Evolutionary conservation across 2,113 vertebrate genomes (phyloP), one percentile per base, ranked within the genome.

Genomic region (Brienomyrus brachyistius): DNA sequence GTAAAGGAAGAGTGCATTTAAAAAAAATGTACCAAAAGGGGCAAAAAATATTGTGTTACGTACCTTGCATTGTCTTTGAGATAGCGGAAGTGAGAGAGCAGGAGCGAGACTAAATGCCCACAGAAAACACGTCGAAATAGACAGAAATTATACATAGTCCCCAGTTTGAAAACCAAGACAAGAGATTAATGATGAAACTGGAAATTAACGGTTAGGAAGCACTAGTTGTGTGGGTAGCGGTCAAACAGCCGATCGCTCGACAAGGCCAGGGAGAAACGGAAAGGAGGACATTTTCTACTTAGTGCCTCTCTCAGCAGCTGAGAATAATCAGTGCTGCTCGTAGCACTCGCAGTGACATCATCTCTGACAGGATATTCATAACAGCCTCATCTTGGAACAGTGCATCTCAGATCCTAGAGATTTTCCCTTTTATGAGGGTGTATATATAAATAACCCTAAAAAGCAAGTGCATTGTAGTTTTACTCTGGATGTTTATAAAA

Each of bases 361-460:
- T 62, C 31, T 7, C 54, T 51, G 35, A 50, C 83, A 62, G 56
- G 9, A 54, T 85, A 50, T 50, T 62, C 51, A 59, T 84, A 89
- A 85, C 40, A 85, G 40, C 80, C 56, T 62, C 80, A 19, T 52
- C 43, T 21, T 11, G 11, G 35, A 21, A 51, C 47, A 21, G 23
- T 54, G 50, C 50, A 7, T 89, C 45, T 35, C 1, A 31, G 43
- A 48, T 50, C 5, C 27, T 48, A 62, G 6, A 59, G 40, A 86
- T 84, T 19, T 89, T 19, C 40, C 56, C 56, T 89, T 35, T 89
- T 86, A 90, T 70, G 59, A 77, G 43, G 19, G 52, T 51, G 47
- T 21, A 48, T 11, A 84, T 10, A 23, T 45, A 84, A 48, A 82
- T 40, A 84, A 48, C 40, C 40, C 40, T 10, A 48, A n/a, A 84